Conservation (phyloP, 2,888 invertebrate genomes). For the Auanema sp. region DNA sequence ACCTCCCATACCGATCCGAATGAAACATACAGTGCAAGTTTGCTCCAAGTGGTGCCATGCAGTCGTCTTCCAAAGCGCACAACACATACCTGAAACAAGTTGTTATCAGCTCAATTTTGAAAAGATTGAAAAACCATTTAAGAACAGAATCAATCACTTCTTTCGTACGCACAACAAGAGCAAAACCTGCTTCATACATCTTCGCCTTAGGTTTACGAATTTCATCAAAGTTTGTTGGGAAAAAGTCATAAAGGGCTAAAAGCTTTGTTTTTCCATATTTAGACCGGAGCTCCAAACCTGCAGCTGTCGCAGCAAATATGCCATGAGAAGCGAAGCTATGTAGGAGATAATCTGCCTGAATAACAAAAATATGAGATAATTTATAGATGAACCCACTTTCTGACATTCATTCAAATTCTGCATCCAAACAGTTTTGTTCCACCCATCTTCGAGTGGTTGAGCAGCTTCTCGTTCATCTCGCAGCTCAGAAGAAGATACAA, state of each 20-base stretch:
- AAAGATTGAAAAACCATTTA: constrained; percentile 43
- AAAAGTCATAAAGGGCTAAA: constrained; percentile 59
- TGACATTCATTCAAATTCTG: constrained; percentile 30
- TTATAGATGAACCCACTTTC: constrained; percentile 6
- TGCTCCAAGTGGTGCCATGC: constrained; percentile 11
- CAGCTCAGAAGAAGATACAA: constrained; percentile 4
- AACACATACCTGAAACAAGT: constrained; percentile 17
- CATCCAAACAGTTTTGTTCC: constrained; percentile 25
- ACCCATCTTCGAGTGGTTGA: constrained; percentile 29
- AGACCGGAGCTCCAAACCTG: constrained; percentile 22
- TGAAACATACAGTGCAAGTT: constrained; percentile 6
- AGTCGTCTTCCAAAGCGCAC: constrained; percentile 12
- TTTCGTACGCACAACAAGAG: constrained; percentile 16
- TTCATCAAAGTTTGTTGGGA: constrained; percentile 55
- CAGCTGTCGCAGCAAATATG: constrained; percentile 44
- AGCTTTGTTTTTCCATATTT: neutral
- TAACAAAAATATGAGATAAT: neutral
- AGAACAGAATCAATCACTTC: constrained; percentile 53
- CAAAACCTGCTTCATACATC: constrained; percentile 57
- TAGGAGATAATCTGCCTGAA: constrained; percentile 31
- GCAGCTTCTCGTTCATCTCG: constrained; percentile 21
- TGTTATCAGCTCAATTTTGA: too few species aligned
- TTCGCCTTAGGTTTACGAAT: constrained; percentile 30
- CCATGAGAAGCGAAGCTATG: constrained; percentile 53
- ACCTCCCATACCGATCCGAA: neutral